Evolutionary conservation across 2,113 vertebrate genomes (phyloP).

Genomic region (Xenopus laevis): DNA sequence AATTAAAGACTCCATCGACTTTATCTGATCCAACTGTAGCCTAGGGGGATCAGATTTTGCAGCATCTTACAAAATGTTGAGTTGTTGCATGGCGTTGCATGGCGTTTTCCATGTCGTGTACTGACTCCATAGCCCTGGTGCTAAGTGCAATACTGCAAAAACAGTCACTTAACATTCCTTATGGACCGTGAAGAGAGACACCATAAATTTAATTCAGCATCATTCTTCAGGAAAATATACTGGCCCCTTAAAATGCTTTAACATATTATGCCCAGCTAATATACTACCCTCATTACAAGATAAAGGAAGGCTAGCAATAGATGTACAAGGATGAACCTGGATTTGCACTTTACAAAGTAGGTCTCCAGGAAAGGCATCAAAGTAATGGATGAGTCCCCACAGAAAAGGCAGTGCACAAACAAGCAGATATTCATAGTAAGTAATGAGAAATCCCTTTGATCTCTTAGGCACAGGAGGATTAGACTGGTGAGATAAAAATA

Average conservation of each 20-base stretch:
- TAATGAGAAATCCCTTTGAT: constrained; percentile 39
- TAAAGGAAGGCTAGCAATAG: constrained; percentile 7
- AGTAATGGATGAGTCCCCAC: not conserved
- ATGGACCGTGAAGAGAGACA: too few relatives aligned
- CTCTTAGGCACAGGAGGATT: constrained; percentile 30
- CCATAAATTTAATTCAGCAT: too few relatives aligned
- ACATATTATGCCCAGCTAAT: not conserved
- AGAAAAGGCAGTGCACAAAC: constrained; percentile 13
- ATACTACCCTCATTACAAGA: constrained; percentile 1
- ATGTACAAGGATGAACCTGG: constrained; percentile 1
- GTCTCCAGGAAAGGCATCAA: constrained; percentile 34
- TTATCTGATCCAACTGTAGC: too few relatives aligned
- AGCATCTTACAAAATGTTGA: too few relatives aligned
- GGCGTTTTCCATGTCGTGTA: too few relatives aligned
- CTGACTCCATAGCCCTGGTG: too few relatives aligned
- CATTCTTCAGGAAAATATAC: too few relatives aligned
- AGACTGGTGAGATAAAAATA: constrained; percentile 32
- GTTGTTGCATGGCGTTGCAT: too few relatives aligned
- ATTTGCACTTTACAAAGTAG: constrained; percentile 15
- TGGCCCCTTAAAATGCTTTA: not conserved
- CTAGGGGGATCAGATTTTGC: too few relatives aligned
- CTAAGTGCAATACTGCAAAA: too few relatives aligned
- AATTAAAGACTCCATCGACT: too few relatives aligned
- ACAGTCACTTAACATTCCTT: too few relatives aligned
- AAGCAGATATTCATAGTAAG: constrained; percentile 24